phyloP scores from a whole-genome alignment of 2,888 invertebrate species.

The Lepidochrysops patricia region DNA sequence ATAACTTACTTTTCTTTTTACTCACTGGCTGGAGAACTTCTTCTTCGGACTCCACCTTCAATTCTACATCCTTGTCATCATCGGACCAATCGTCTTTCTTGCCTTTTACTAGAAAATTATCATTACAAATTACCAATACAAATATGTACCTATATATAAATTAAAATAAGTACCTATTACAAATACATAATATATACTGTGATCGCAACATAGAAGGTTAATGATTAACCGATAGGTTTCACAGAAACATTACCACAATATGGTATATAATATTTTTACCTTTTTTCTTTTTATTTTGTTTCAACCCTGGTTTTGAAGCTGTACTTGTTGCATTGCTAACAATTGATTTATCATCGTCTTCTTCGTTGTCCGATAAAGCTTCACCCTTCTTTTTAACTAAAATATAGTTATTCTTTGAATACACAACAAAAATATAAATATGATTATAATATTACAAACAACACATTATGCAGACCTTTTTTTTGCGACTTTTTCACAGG shows the following conservation, averaged over 20 bases:
- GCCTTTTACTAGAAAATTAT: constrained; percentile 52
- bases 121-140: not conserved
- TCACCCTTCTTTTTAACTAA: constrained; percentile 63
- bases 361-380: constrained; percentile 56
- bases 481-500: constrained; percentile 68
- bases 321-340: constrained; percentile 43
- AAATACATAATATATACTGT: too few relatives aligned
- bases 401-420: constrained; percentile 30
- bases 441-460: constrained; percentile 4
- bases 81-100: constrained; percentile 75
- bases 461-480: constrained; percentile 48
- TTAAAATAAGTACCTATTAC: too few relatives aligned
- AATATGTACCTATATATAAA: not conserved
- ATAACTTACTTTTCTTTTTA: constrained; percentile 60
- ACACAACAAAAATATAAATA: not conserved
- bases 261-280: constrained; percentile 39
- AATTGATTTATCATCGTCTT: constrained; percentile 52
- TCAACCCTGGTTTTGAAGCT: constrained; percentile 39
- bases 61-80: constrained; percentile 61
- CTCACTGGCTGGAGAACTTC: constrained; percentile 53
- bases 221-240: too few relatives aligned
- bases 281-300: constrained; percentile 62
- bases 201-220: too few relatives aligned
- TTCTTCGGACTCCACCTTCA: constrained; percentile 58
- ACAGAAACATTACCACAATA: too few relatives aligned